phyloP scores from a whole-genome alignment of 2,113 vertebrate genomes.

The Anseranas semipalmata region DNA sequence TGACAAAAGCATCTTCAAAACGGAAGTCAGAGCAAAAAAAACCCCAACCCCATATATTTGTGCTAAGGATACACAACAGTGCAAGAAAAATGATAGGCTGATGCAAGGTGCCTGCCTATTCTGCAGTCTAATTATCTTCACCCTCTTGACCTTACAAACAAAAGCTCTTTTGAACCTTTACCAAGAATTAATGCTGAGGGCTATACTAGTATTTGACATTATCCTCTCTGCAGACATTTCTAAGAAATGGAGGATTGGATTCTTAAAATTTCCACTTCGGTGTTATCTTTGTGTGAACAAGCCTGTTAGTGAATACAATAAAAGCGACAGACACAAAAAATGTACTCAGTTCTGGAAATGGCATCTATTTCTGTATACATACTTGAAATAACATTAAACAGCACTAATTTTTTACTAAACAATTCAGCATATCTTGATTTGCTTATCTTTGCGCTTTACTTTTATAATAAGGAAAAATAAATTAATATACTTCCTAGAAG shows the following conservation, averaged over 20 bases:
- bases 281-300: neutral
- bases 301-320: neutral
- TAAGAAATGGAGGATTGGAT: neutral
- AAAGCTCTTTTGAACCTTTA: neutral
- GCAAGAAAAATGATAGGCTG: neutral
- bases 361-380: slow-evolving; percentile 12
- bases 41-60: fast-evolving
- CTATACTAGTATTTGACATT: neutral
- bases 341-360: neutral
- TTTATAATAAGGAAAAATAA: neutral
- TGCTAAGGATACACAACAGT: neutral
- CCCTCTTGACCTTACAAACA: neutral
- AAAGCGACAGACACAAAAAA: neutral
- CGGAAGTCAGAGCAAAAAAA: neutral
- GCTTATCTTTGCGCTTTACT: neutral
- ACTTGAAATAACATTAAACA: slow-evolving; percentile 6
- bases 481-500: neutral
- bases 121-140: neutral
- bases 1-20: neutral
- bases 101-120: neutral
- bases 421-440: neutral
- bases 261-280: neutral
- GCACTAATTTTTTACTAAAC: neutral
- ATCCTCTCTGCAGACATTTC: neutral
- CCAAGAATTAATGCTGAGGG: neutral